Evolutionary conservation across 2,888 invertebrate genomes (phyloP), one percentile per base, ranked within the genome.

Genomic region (Erebia epiphron): DNA sequence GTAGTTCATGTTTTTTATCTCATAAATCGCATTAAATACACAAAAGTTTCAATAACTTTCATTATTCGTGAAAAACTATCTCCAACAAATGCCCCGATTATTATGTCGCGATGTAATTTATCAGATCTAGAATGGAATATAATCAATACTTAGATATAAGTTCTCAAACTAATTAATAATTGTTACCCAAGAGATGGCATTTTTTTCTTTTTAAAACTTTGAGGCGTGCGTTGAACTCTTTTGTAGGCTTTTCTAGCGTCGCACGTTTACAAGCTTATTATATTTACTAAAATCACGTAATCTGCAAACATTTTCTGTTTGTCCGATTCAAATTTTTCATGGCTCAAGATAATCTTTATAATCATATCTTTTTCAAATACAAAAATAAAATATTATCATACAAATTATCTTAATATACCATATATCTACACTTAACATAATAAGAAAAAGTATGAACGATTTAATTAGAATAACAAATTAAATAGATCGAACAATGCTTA

Each of bases 221-320:
- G 35, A 73, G 73, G 69, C 80, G 83, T 88, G 89, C 91, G 91
- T 91, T 91, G 89, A 91, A 86, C 87, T 91, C 91, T 91, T 91
- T 90, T 87, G 75, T 78, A 79, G 75, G 78, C 75, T 78, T 80
- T 77, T 66, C 69, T 72, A 74, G 67, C 43, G 14, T 49, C 46
- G 56, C 62, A 66, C 49, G 14, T 56, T 35, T 35, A 7, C 35
- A 35, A 35, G 35, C 35, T 56, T 46, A 43, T 46, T 43, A 46
- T 14, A 57, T 57, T 3, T 26, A 13, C 57, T 14, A 14, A 57
- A 61, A 18, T 46, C 46, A 16, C 16, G 13, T 14, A 62, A 14
- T 8, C 14, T 62, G 21, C 4, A 21, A 57, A 26, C 7, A 26
- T 26, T 56, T 18, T 56, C 26, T 26, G 14, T 7, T 14, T 26